Conservation (phyloP, 2,113 vertebrate genomes). For the Toxostoma redivivum region DNA sequence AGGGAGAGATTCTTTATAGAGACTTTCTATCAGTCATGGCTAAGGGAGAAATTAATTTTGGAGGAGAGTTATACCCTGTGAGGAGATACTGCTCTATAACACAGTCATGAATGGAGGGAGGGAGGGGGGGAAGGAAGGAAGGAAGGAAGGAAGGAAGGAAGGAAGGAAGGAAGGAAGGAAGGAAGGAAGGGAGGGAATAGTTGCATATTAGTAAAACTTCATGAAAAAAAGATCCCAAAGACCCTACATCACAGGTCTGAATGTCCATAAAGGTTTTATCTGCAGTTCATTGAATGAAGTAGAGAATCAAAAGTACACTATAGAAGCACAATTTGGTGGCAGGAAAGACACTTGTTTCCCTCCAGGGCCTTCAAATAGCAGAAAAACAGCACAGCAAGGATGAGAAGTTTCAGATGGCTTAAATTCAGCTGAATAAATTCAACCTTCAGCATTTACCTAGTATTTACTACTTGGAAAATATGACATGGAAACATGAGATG, state of each 20-base stretch:
- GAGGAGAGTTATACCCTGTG: neutral
- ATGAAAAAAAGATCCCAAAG: neutral
- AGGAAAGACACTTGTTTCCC: neutral
- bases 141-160: no score
- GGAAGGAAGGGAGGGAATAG: neutral
- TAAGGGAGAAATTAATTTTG: neutral
- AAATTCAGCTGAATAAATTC: neutral
- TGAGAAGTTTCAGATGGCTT: neutral
- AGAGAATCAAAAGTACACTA: neutral
- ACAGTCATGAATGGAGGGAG: neutral
- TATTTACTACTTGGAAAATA: neutral
- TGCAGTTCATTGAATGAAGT: neutral
- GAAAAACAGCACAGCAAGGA: neutral
- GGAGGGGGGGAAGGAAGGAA: no score
- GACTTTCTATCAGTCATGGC: rapidly evolving
- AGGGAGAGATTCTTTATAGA: neutral
- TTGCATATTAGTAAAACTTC: neutral
- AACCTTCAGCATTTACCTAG: neutral
- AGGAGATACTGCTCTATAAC: neutral
- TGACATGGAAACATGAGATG: neutral
- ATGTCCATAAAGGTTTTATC: neutral
- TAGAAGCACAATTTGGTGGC: neutral
- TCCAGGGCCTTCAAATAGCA: neutral
- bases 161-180: no score
- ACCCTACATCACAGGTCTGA: neutral